Conservation (phyloP, 2,797 vertebrate genomes). For the Zalophus californianus region DNA sequence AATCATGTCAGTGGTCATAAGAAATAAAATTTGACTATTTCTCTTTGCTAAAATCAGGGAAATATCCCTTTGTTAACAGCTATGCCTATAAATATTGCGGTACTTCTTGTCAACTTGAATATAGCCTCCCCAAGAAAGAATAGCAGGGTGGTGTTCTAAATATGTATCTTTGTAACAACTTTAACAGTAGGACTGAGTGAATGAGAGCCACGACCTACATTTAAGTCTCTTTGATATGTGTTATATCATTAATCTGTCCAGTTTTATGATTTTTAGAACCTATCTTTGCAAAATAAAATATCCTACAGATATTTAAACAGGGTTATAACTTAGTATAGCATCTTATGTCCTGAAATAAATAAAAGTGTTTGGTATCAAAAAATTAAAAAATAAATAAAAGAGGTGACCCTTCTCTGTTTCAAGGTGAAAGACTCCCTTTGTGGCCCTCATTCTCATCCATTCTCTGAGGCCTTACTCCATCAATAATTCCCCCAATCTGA, state of each 20-base stretch:
- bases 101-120: not conserved
- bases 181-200: conserved; percentile 9
- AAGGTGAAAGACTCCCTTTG: not conserved
- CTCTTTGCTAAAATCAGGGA: not conserved
- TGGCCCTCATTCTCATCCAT: not conserved
- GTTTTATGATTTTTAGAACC: conserved; percentile 29
- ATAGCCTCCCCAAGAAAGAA: not conserved
- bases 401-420: not conserved
- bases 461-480: not conserved
- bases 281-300: conserved; percentile 54
- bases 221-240: not conserved
- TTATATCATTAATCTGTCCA: not conserved
- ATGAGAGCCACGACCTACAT: not conserved
- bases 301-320: not conserved
- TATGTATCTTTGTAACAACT: conserved; percentile 20
- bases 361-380: not conserved
- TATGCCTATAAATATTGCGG: not conserved
- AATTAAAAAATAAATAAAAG: not conserved
- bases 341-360: conserved; percentile 34
- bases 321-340: not conserved
- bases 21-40: conserved; percentile 28
- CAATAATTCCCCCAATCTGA: not conserved
- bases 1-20: conserved; percentile 21
- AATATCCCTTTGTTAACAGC: not conserved
- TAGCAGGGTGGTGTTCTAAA: not conserved